phyloP scores from a whole-genome alignment of 2,113 vertebrate genomes.

The Azemiops feae region DNA sequence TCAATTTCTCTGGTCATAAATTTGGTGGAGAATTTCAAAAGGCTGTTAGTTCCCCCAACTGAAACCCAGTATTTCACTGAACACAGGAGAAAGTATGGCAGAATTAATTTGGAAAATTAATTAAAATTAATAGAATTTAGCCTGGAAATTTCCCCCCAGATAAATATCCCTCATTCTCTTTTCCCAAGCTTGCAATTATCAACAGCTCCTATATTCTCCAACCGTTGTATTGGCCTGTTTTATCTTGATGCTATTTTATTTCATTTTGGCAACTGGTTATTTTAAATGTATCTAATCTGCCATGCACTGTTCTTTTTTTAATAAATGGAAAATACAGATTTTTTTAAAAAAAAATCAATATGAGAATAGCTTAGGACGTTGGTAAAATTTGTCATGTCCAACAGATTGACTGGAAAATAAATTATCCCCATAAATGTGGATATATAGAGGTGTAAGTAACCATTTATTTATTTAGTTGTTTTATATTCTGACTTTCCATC shows the following conservation, averaged over 20 bases:
- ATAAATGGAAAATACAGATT: neutral
- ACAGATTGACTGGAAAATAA: neutral
- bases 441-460: neutral
- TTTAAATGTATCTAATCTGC: neutral
- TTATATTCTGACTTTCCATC: neutral
- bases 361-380: neutral
- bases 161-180: neutral
- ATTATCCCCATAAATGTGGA: neutral
- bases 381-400: neutral
- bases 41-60: neutral
- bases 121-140: neutral
- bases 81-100: neutral
- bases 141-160: neutral
- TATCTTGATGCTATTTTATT: neutral
- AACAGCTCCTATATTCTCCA: neutral
- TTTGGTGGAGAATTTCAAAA: neutral
- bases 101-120: neutral
- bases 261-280: neutral
- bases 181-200: neutral
- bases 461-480: neutral
- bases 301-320: neutral
- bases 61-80: neutral
- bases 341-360: neutral
- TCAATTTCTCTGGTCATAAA: neutral
- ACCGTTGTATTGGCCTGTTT: neutral